phyloP scores from a whole-genome alignment of 2,888 invertebrate genomes.

The Troides oblongomaculatus region DNA sequence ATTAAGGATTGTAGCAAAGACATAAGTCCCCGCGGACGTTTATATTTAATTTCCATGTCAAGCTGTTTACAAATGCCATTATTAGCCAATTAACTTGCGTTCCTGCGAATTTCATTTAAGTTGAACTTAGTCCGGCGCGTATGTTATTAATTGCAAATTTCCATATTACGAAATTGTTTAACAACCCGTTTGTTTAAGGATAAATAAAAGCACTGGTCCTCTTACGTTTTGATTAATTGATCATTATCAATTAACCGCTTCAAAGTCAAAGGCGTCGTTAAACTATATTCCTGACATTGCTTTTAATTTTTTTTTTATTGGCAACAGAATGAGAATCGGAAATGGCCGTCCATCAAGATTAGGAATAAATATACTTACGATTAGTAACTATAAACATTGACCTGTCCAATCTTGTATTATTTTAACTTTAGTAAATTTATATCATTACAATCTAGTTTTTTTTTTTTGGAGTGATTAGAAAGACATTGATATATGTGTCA shows the following conservation, averaged over 20 bases:
- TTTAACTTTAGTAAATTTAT: constrained; percentile 16
- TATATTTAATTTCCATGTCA: background rate
- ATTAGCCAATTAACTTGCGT: background rate
- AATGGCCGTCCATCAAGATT: constrained; percentile 24
- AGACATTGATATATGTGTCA: constrained; percentile 7
- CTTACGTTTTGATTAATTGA: constrained; percentile 9
- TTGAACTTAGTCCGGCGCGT: background rate
- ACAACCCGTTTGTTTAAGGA: background rate
- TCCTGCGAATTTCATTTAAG: background rate
- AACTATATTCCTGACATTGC: constrained; percentile 1
- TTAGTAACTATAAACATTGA: constrained; percentile 29
- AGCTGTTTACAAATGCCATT: background rate
- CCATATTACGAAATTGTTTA: background rate
- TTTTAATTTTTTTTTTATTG: constrained; percentile 18
- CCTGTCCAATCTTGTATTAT: constrained; percentile 15
- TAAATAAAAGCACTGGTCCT: background rate
- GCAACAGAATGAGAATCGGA: constrained; percentile 27
- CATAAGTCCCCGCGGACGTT: background rate
- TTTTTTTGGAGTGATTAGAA: background rate
- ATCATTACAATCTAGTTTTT: constrained; percentile 12
- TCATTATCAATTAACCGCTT: constrained; percentile 17
- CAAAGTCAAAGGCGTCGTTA: constrained; percentile 22
- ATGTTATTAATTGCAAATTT: background rate
- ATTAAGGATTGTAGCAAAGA: no score
- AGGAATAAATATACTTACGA: constrained; percentile 7